phyloP scores from a whole-genome alignment of 2,888 invertebrate species.

The Antheraea yamamai region DNA sequence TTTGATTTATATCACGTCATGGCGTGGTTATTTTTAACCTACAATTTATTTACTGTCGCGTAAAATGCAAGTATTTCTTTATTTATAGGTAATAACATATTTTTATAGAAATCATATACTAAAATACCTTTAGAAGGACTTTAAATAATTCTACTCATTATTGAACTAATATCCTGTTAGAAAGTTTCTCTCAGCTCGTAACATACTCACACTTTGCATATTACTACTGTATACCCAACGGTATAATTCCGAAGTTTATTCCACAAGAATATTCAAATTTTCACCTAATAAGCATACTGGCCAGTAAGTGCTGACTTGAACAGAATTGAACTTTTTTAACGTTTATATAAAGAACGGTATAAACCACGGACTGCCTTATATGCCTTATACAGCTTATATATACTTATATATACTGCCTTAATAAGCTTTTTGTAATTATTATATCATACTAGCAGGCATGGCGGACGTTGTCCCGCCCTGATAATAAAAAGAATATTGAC shows the following conservation, averaged over 20 bases:
- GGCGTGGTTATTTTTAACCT: too few species aligned
- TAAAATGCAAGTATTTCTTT: too few species aligned
- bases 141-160: not conserved
- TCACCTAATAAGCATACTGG: not conserved
- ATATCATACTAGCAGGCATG: too few species aligned
- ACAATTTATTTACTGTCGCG: too few species aligned
- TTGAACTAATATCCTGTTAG: not conserved
- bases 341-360: not conserved
- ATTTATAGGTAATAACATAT: not conserved
- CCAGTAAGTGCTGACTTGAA: not conserved
- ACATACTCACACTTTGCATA: slow-evolving; percentile 1
- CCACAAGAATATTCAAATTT: slow-evolving; percentile 2
- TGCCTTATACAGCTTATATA: too few species aligned
- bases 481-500: too few species aligned
- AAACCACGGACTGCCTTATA: not conserved
- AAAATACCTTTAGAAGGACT: not conserved
- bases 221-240: slow-evolving; percentile 7
- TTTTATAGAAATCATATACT: not conserved
- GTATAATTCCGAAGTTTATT: not conserved
- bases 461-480: too few species aligned
- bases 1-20: too few species aligned
- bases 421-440: not conserved
- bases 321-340: not conserved
- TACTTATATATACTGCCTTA: too few species aligned
- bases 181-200: not conserved